phyloP scores from a whole-genome alignment of 2,888 invertebrate species.

The Fissipunctia ypsillon region DNA sequence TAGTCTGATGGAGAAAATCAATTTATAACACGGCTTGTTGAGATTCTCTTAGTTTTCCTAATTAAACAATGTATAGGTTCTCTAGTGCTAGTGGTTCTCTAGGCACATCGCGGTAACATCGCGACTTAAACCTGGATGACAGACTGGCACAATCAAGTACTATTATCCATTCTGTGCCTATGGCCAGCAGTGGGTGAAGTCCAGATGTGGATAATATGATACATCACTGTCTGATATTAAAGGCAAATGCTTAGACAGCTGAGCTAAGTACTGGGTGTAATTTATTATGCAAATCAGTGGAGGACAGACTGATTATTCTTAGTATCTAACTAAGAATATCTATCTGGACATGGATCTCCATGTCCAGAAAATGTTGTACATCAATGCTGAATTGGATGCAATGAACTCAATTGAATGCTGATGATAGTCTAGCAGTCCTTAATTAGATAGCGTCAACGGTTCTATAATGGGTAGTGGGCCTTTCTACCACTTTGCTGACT shows the following conservation, averaged over 20 bases:
- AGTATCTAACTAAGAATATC: too few species aligned
- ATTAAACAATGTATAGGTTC: not conserved
- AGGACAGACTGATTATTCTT: too few species aligned
- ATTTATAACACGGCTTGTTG: not conserved
- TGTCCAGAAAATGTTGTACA: too few species aligned
- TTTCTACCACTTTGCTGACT: not conserved
- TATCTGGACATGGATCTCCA: too few species aligned
- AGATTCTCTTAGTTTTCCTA: not conserved
- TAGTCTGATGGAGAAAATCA: slow-evolving; percentile 86
- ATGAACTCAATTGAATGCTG: too few species aligned
- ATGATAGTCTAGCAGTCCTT: too few species aligned
- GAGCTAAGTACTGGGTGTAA: not conserved
- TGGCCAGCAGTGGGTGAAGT: not conserved
- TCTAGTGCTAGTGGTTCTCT: too few species aligned
- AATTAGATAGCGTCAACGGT: too few species aligned
- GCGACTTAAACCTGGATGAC: not conserved
- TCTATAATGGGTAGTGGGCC: not conserved
- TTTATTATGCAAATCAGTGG: not conserved
- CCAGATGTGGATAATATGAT: not conserved
- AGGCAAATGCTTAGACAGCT: not conserved
- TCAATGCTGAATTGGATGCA: too few species aligned
- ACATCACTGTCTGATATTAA: not conserved
- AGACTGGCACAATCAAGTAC: too few species aligned
- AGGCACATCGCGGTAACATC: too few species aligned
- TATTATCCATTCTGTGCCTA: not conserved